These are phyloP conservation scores for Kryptolebias ocellatus DNA, from an alignment of 2,797 vertebrate species.

Conservation along the genomic window DNA sequence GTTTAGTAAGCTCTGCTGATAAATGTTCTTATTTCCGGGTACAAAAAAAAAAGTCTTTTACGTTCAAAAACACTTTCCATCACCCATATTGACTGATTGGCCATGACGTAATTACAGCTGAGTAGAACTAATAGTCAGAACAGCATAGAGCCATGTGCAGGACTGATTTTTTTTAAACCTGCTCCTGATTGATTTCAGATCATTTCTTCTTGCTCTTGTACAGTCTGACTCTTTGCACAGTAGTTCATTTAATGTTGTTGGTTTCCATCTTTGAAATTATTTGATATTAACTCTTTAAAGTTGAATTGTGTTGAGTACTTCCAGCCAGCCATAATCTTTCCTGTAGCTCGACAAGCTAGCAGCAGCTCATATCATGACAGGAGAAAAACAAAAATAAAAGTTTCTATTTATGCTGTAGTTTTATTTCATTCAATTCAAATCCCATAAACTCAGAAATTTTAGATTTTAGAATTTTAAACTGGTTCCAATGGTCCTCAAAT, in stretches of 20 bases:
- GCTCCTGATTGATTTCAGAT: neutral
- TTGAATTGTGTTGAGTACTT: neutral
- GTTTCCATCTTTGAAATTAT: neutral
- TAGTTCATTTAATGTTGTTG: neutral
- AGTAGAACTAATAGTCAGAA: neutral
- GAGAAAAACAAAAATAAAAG: too few relatives aligned
- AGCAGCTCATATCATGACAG: too few relatives aligned
- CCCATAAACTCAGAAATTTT: too few relatives aligned
- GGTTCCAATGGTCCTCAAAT: too few relatives aligned
- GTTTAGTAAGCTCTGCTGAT: conserved; percentile 9
- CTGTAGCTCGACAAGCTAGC: neutral
- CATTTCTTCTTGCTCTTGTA: neutral
- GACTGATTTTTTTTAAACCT: neutral
- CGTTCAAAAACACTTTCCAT: neutral
- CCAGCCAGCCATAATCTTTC: neutral
- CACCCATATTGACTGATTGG: neutral
- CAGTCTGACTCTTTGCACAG: neutral
- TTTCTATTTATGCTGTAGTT: too few relatives aligned
- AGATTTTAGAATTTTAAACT: too few relatives aligned
- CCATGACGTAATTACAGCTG: neutral
- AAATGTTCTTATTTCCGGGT: neutral
- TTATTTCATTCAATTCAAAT: too few relatives aligned
- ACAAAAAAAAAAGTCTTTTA: neutral
- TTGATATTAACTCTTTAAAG: neutral
- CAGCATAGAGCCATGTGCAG: neutral